Conservation (phyloP, 2,113 vertebrate species). For the Brachypteracias leptosomus region DNA sequence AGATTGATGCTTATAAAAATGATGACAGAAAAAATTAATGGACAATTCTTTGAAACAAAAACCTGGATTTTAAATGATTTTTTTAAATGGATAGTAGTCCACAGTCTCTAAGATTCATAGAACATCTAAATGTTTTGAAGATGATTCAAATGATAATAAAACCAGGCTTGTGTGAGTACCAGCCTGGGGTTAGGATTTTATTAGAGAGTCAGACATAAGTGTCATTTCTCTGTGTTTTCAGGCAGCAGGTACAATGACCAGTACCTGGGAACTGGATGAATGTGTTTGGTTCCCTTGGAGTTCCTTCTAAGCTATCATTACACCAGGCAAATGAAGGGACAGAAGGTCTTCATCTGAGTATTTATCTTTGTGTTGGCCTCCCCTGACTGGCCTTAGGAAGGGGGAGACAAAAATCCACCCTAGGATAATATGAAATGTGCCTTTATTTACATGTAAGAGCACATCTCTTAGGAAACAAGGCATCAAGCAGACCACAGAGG, state of each 20-base stretch:
- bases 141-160: background rate
- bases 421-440: background rate
- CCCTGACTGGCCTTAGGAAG: background rate
- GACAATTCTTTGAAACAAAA: background rate
- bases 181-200: background rate
- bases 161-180: background rate
- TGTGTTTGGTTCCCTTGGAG: background rate
- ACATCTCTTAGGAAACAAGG: background rate
- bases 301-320: background rate
- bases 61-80: background rate
- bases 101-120: background rate
- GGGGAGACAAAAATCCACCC: background rate
- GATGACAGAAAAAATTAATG: background rate
- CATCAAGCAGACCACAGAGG: conserved; percentile 24
- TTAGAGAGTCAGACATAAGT: background rate
- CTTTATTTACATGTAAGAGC: conserved; percentile 3
- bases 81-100: background rate
- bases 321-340: background rate
- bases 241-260: background rate
- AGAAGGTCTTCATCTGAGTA: background rate
- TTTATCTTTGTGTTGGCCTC: background rate
- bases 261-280: background rate
- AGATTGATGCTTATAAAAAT: background rate
- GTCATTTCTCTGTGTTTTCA: background rate
- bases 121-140: background rate